Evolutionary conservation across 92 coral and sea anemone species (phyloP), one percentile per base, ranked within the genome.

Genomic region (Actinostola sp.): DNA sequence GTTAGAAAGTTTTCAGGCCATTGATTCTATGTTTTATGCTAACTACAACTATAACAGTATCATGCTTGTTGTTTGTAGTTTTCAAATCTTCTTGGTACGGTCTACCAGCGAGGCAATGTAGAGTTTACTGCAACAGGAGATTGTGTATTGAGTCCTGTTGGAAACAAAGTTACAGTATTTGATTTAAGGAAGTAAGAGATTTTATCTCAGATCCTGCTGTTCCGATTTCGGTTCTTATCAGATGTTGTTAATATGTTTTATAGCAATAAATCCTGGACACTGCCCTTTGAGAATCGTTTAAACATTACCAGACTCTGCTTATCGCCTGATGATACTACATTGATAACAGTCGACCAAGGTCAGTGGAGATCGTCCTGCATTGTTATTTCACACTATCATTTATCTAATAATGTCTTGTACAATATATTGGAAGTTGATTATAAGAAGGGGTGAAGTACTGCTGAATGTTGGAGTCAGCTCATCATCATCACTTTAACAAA

Each of bases 261-360:
- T 61, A 95, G 99, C 32, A 95, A 88, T 86, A 91, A 81, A 68
- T 91, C 99, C 56, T 80, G 86, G 90, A 95, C 99, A 31, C 89
- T 95, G 26, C 99, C 99, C 13, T 95, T 95, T 81, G 95, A 92
- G 80, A 95, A 91, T 77, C 84, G 79, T 39, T 82, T 86, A 57
- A 92, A 87, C 53, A 86, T 91, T 35, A 69, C 79, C 43, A 85
- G 88, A 66, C 70, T 95, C 10, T 79, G 90, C 46, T 46, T 91
- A 36, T 91, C 97, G 16, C 97, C 97, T 54, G 96, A 95, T 77
- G 93, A 87, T 49, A 89, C 80, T 54, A 83, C 80, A 27, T 78
- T 95, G 44, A 59, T 95, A 31, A 86, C 91, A 24, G 92, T 95
- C 51, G 99, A 95, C 69, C 97, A 95, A 83, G 99, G 99, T 95